Evolutionary conservation across 1,140 invertebrate genomes (phyloP), one percentile per base, ranked within the genome.

Genomic region (Ceratina japonica): DNA sequence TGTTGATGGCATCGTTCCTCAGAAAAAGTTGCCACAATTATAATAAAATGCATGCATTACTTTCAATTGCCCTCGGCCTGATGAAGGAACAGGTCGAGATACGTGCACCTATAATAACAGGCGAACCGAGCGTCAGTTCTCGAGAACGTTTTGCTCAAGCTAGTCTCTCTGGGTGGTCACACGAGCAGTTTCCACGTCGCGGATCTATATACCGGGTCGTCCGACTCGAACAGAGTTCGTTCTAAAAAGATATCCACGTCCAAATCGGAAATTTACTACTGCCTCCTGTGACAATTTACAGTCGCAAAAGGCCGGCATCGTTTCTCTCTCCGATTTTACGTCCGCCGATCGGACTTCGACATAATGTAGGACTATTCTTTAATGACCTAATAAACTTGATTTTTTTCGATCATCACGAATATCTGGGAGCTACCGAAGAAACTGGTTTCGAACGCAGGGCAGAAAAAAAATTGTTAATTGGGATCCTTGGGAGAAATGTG

Each of bases 401-500:
- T 49, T 63, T 44, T 52, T 59, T 16, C 51, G 16, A 16, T 49
- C 13, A 3, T 22, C 16, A 12, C 51, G 24, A 52, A 59, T 76
- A 20, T 37, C 52, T 61, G 64, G 49, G 10, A 31, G 52, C 66
- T 31, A 56, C 22, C 16, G 61, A 22, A 13, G 22, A 66, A 77
- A 81, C 66, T 77, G 22, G 68, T 77, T 77, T 64, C n/a, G 15
- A 44, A 3, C 27, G 24, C 12, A 12, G 4, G 22, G 73, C 51
- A 49, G 56, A 80, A 76, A 61, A 76, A 76, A 76, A 76, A 76
- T 80, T 77, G 52, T 65, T 81, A 77, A 81, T 76, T 63, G 61
- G 44, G 58, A 73, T 69, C 44, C 24, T 59, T 10, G 51, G 37
- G 58, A 59, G 59, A 49, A 68, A 80, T 20, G 58, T 56, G 49